A percentile compares a stretch with the other conserved stretches of the same genome.
These are phyloP conservation scores for Eudasyphora cyanicolor DNA, from an alignment of 2,888 invertebrate species.

Conservation along the genomic window DNA sequence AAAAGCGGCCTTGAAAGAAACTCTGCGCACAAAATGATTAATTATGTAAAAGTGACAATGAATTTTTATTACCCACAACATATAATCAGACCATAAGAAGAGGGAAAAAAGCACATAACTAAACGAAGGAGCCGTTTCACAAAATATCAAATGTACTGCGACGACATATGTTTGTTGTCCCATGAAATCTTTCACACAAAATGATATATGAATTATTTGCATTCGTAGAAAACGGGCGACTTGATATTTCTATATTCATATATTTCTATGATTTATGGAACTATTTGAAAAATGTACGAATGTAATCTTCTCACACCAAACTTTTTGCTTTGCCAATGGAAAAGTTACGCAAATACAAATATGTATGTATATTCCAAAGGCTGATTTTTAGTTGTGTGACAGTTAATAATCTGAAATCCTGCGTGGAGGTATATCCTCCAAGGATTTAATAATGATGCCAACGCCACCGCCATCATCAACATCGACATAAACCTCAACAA, in stretches of 20 bases:
- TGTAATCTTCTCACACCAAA: background rate
- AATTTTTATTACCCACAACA: slow-evolving; percentile 18
- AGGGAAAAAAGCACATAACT: background rate
- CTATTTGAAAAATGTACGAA: too few relatives aligned
- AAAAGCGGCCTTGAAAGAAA: background rate
- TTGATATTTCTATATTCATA: too few relatives aligned
- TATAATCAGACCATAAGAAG: background rate
- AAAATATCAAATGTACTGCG: background rate
- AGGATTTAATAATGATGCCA: background rate
- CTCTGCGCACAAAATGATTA: slow-evolving; percentile 32
- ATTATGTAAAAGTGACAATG: slow-evolving; percentile 39
- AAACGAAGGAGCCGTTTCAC: background rate
- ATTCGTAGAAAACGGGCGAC: background rate
- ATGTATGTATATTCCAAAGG: background rate
- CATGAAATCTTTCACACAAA: background rate
- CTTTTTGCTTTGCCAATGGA: too few relatives aligned
- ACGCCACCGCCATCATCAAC: background rate
- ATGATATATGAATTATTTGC: slow-evolving; percentile 29
- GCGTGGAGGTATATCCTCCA: background rate
- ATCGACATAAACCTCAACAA: too few relatives aligned
- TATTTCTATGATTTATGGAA: slow-evolving; percentile 13
- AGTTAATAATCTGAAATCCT: background rate
- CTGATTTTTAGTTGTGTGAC: background rate
- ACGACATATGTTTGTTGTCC: background rate
- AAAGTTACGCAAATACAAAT: too few relatives aligned